Base-by-base conservation (phyloP, 53 echinoderm and acorn worm genomes). In the Pentamera pediparva region DNA sequence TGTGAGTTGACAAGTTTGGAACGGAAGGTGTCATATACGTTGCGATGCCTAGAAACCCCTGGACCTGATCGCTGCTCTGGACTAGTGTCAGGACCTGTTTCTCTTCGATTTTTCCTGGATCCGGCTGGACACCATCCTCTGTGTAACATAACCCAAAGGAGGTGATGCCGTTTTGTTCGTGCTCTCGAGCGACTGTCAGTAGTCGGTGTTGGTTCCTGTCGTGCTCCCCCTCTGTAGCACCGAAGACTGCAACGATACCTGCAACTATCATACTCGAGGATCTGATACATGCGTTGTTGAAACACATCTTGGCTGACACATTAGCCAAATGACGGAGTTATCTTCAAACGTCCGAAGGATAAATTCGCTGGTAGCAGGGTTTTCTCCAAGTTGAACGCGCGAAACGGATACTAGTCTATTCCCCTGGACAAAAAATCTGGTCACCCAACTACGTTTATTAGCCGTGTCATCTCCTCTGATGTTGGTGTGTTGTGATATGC, bases 211-310 rank as follows among this genome's bases (percentile, higher is more conserved):
- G 32, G 26, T 75, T 76, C 15, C 26, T 5, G 59, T 86, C 81
- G 38, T 86, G 80, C 22, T 76, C 76, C 25, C 19, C 57, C 10
- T 41, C 37, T 18, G 28, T 76, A 13, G 62, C n/a, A 19, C 86
- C 76, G 43, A 37, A 43, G 1, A 85, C 75, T 47, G 35, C 75
- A 6, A 90, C 70, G 21, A 83, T 80, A 54, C 83, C 83, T n/a
- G 86, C 82, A n/a, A 90, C 86, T 5, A 33, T 86, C 86, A 11
- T 63, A 32, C 43, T 80, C 86, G 3, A 90, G 47, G 35, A 90
- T 90, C 70, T 83, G 83, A 52, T 82, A 74, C 86, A 89, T 86
- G 25, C 53, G 53, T 30, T 75, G 47, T 58, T 91, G 87, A 55
- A 91, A 91, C 6, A 87, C 34, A 26, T 90, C 86, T 64, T 86